Evolutionary conservation across 2,888 invertebrate species (phyloP), one percentile per base, ranked within the genome.

Genomic region (Aleiodes leptofemur): DNA sequence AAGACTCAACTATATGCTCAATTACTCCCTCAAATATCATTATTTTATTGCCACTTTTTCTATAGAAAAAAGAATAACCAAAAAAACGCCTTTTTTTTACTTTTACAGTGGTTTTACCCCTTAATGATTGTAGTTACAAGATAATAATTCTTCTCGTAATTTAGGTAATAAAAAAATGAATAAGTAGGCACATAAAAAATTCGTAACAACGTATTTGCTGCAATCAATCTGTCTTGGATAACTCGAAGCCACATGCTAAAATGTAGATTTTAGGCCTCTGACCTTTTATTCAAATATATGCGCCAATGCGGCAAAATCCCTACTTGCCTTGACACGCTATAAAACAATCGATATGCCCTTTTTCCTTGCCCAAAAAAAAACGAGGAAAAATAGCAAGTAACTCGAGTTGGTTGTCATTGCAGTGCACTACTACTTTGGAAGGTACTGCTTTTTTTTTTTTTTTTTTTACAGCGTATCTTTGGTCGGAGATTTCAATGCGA

Each of bases 401-500:
- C n/a, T n/a, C 11, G 7, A 11, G 43, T 43, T 3, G 8, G 43
- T 43, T 43, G 43, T 43, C 43, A 43, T 9, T 43, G 43, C 7
- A 11, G 43, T 43, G 23, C 23, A 34, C 34, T 4, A 43, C 43
- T 9, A 43, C 43, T 43, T 43, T 11, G 11, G 43, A 43, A 43
- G 43, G 43, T 43, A 6, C 43, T 43, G 9, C 11, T 43, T 43
- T 0, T 68, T 23, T 23, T 23, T 68, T 23, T 23, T 23, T 23
- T 23, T 68, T 31, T 51, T 48, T 69, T 34, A 11, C 34, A 23
- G 38, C 48, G 64, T 64, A 43, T 64, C 64, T 48, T 43, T 48
- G 64, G 48, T 61, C 14, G 61, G 51, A 69, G 74, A 76, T 76
- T 72, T 68, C 76, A 79, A 80, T 79, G 78, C 77, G 82, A 81